Base-by-base conservation (phyloP, 2,888 invertebrate species). In the Tolmerus cingulatus region DNA sequence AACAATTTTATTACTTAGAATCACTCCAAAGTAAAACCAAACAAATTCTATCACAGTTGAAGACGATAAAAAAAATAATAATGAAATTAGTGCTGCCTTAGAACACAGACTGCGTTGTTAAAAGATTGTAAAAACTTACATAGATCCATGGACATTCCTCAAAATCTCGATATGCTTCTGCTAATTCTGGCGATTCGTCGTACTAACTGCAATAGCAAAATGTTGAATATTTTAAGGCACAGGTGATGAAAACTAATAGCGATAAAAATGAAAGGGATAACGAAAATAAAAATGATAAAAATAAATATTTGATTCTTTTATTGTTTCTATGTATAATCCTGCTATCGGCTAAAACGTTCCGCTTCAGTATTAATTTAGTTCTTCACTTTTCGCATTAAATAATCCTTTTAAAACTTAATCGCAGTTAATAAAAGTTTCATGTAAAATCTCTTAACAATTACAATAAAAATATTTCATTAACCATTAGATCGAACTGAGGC, bases 301-400 rank as follows among this genome's bases (percentile, higher is more conserved):
- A 87, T 88, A 81, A 86, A 86, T 86, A 88, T 86, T 86, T 76
- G 88, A 57, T 82, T 87, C 74, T 86, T 78, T 78, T 84, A 86
- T 88, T 84, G 66, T 88, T 88, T 76, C 74, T 86, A 86, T 78
- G 74, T 87, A 88, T 77, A 85, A 87, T 79, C 51, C 43, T 86
- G 57, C 55, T 55, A 79, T 81, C 43, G 46, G 77, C 37, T 85
- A 43, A 77, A 51, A 40, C 46, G 46, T 57, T 81, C 55, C 14
- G 46, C 76, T 76, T 74, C 74, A 85, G 43, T 85, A 74, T 85
- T 85, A 74, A 74, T 79, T 79, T 79, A 46, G 46, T 43, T 85
- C 46, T 46, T 51, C 43, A 57, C 43, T 43, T 19, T 74, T 85
- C 34, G 43, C 37, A 84, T 74, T 85, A 74, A 74, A 85, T 74